Evolutionary conservation across 2,113 vertebrate species (phyloP), one percentile per base, ranked within the genome.

Genomic region (Carassius gibelio): DNA sequence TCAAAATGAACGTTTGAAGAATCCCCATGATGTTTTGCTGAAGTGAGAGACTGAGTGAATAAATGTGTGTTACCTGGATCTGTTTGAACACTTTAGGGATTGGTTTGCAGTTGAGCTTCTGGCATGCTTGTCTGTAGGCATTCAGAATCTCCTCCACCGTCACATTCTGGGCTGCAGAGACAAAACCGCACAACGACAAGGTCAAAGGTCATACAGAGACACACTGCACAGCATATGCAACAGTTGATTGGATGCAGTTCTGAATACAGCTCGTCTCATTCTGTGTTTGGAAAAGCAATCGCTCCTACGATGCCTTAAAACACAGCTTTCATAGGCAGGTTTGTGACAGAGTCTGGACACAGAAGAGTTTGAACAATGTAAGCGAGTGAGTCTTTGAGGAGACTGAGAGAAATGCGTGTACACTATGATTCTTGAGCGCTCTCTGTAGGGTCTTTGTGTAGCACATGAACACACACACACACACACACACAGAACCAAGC

Each of bases 71-170:
- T 93, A 99, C 98, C 97, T 98, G 97, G 48, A 99, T 96, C 93
- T 99, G 98, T 89, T 94, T 94, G 81, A 98, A 94, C 68, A 99
- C 95, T 92, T 97, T 98, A 83, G 96, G 92, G n/a, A 98, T 96
- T 88, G 97, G 96, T 78, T 97, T 96, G 94, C 97, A 98, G 94
- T 94, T 98, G 80, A 99, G 95, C 83, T 99, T 99, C 94, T 97
- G 97, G 92, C 98, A 99, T 89, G 96, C 95, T 81, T 96, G 96
- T 87, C 93, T 95, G 92, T 99, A 99, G 81, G 96, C 96, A 0
- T 91, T 86, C 61, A 98, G 21, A 81, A 99, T 95, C 83, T 98
- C 97, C 0, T 99, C 96, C 64, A 98, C 95, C 0, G 97, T 99
- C 94, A 97, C 97, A 13, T 98, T 98, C 91, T 96, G 97, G 91